These are phyloP conservation scores for Drosophila gunungcola DNA, from an alignment of 1,140 invertebrate genomes.

Conservation along the genomic window DNA sequence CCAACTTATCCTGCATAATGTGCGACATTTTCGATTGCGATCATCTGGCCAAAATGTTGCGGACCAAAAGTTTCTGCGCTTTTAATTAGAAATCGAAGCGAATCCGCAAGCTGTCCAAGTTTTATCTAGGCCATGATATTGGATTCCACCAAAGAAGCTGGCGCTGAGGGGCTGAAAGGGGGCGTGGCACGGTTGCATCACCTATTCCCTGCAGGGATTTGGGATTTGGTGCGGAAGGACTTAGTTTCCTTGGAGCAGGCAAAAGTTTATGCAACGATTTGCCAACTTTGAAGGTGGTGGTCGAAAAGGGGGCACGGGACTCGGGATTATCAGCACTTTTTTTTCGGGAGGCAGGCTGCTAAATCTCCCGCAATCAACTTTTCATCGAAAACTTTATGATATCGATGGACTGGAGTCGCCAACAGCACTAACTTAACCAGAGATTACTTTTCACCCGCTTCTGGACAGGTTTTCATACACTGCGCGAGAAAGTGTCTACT, in stretches of 20 bases:
- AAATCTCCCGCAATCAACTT: constrained; percentile 39
- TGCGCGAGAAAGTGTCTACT: too few species aligned
- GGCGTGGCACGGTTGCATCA: background rate
- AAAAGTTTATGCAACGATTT: constrained; percentile 41
- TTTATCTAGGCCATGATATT: constrained; percentile 56
- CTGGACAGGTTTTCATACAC: background rate
- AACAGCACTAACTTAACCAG: constrained; percentile 20
- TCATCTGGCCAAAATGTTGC: constrained; percentile 53
- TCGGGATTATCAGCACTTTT: constrained; percentile 23
- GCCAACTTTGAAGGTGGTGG: constrained; percentile 17
- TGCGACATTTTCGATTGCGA: constrained; percentile 66
- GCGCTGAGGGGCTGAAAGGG: background rate
- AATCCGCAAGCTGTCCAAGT: constrained; percentile 57
- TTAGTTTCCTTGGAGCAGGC: background rate
- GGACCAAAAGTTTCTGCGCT: constrained; percentile 58
- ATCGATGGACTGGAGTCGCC: constrained; percentile 20
- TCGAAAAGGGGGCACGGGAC: background rate
- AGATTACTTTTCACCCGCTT: background rate
- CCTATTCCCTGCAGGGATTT: background rate
- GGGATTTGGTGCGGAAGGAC: background rate
- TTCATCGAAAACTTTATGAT: constrained; percentile 28
- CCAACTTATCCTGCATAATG: constrained; percentile 14
- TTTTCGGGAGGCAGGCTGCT: background rate
- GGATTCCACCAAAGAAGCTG: background rate
- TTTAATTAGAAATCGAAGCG: constrained; percentile 76